These are phyloP conservation scores for Panonychus citri DNA, from an alignment of 1,140 invertebrate genomes.

Conservation along the genomic window DNA sequence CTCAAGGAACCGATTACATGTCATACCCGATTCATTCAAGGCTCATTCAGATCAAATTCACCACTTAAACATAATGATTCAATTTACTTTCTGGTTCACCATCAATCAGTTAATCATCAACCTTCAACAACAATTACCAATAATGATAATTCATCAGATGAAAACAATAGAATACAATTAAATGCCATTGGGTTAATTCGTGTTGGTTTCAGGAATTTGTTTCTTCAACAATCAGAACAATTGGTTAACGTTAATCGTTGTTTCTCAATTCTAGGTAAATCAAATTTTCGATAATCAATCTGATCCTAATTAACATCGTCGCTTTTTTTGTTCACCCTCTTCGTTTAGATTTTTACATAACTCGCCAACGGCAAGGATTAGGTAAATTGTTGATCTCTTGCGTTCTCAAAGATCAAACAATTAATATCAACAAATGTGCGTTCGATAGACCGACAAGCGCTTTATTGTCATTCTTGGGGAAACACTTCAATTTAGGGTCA, in stretches of 20 bases:
- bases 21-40: not conserved
- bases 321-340: not conserved
- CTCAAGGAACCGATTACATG: not conserved
- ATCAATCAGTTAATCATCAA: not conserved
- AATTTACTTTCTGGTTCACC: not conserved
- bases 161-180: not conserved
- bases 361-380: constrained; percentile 2
- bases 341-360: constrained; percentile 5
- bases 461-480: constrained; percentile 5
- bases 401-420: not conserved
- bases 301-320: not conserved
- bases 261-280: constrained; percentile 5
- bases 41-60: not conserved
- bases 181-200: constrained; percentile 4
- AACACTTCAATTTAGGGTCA: constrained; percentile 1
- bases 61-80: not conserved
- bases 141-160: not conserved
- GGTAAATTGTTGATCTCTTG: constrained; percentile 2
- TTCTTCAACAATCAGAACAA: not conserved
- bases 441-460: constrained; percentile 6
- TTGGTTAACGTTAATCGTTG: constrained; percentile 3
- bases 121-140: not conserved
- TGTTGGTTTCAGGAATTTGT: constrained; percentile 4
- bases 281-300: too few species aligned
- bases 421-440: not conserved